Evolutionary conservation across 2,113 vertebrate genomes (phyloP).

Genomic region (Tachycineta bicolor): DNA sequence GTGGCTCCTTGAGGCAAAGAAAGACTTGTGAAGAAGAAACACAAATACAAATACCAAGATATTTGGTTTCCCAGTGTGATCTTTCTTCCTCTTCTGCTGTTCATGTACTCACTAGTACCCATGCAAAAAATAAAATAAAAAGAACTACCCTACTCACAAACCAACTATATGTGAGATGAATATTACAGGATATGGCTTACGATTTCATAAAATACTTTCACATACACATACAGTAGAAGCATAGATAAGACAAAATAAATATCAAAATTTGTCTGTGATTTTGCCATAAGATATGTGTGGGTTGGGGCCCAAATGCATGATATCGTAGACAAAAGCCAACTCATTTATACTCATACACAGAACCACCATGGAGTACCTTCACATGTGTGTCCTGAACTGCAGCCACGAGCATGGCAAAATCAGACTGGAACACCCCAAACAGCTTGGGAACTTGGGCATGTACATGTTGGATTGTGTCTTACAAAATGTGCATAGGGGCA

Average conservation of each 20-base stretch:
- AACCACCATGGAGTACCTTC: neutral
- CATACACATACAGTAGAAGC: neutral
- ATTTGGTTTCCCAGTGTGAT: conserved; percentile 43
- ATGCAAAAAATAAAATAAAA: conserved; percentile 13
- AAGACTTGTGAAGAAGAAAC: conserved; percentile 53
- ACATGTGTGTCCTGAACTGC: neutral
- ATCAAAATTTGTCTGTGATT: neutral
- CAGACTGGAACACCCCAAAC: neutral
- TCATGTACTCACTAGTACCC: neutral
- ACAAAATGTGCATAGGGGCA: neutral
- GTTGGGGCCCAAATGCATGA: neutral
- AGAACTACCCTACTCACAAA: neutral
- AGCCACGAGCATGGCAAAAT: neutral
- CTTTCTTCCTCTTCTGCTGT: neutral
- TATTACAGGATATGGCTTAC: neutral
- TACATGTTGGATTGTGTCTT: neutral
- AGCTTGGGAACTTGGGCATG: fast-evolving
- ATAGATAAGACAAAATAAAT: neutral
- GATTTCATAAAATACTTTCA: neutral
- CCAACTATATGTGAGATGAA: neutral
- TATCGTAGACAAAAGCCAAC: neutral
- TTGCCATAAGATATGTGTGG: neutral
- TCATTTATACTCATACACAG: neutral
- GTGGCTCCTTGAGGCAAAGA: conserved; percentile 66
- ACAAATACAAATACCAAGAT: conserved; percentile 47